Percentiles rank a stretch among this genome's conserved stretches.
phyloP scores from a whole-genome alignment of 2,113 vertebrate genomes.

The Grammomys dolichurus region DNA sequence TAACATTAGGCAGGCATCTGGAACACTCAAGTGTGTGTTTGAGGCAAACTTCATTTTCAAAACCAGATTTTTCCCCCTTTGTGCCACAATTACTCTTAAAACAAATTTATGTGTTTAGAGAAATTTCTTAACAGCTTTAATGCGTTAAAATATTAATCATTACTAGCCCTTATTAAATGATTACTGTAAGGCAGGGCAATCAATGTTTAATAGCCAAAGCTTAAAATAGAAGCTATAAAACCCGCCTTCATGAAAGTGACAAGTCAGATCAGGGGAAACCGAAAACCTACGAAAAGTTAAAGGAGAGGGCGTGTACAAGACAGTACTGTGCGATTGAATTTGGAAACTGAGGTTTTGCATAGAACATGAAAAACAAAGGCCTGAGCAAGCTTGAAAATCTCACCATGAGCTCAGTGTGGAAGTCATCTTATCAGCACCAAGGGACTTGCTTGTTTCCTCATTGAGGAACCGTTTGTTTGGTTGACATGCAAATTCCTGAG shows the following conservation, averaged over 20 bases:
- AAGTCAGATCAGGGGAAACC: background rate
- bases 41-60: constrained; percentile 37
- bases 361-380: background rate
- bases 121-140: constrained; percentile 66
- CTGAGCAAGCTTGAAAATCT: background rate
- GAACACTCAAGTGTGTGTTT: background rate
- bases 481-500: accelerated
- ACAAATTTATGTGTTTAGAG: constrained; percentile 67
- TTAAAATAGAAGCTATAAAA: constrained; percentile 67
- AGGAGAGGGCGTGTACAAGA: background rate
- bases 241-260: constrained; percentile 33
- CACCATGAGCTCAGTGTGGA: accelerated
- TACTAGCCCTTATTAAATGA: constrained; percentile 73
- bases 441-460: background rate
- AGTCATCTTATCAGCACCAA: accelerated
- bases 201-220: constrained; percentile 60
- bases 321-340: background rate
- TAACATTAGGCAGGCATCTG: background rate
- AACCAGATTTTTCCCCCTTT: constrained; percentile 1
- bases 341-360: background rate
- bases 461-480: background rate
- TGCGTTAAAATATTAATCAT: constrained; percentile 66
- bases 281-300: background rate
- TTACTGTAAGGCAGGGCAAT: constrained; percentile 64
- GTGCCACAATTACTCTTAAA: constrained; percentile 54